Base-by-base conservation (phyloP, 2,113 vertebrate species). In the Centropristis striata region DNA sequence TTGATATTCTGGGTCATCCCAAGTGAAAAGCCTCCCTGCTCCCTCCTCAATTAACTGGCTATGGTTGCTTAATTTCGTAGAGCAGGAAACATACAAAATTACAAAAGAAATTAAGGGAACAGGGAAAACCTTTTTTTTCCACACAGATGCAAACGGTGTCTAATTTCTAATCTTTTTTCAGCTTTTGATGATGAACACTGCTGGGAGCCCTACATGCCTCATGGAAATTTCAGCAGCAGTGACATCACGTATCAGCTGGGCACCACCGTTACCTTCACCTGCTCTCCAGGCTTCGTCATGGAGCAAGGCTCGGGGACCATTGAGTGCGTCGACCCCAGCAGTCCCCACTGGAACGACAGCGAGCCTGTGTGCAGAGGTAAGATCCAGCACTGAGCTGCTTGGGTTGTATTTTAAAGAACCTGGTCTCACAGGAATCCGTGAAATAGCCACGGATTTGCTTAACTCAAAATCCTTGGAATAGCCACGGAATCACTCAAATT, bases 341-440 rank as follows among this genome's bases (percentile, higher is more conserved):
- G 96, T 66, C 97, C 97, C 27, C 97, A 96, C 90, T 98, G 97
- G 97, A 98, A 98, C 2, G 96, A 97, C 84, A 97, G 95, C 1
- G 97, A 98, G 50, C 97, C 97, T 4, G 95, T 96, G 71, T 98
- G 97, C 90, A 96, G 89, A 94, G 97, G 97, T 97, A 47, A 3
- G 11, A 28, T 41, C 71, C n/a, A 36, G 44, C 36, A 16, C 5
- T 23, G 16, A 10, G 21, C 4, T 39, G 21, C 4, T 39, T 27
- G 5, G 0, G 37, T 15, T 78, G 23, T 13, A 21, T 64, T 49
- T 37, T 1, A 10, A 13, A 42, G 2, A 6, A 32, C n/a, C n/a
- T n/a, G n/a, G n/a, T n/a, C n/a, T n/a, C n/a, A n/a, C n/a, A n/a
- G n/a, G n/a, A n/a, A n/a, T n/a, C n/a, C n/a, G n/a, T n/a, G n/a